Evolutionary conservation across 2,113 vertebrate species (phyloP), one percentile per base, ranked within the genome.

Genomic region (Corvus moneduloides): DNA sequence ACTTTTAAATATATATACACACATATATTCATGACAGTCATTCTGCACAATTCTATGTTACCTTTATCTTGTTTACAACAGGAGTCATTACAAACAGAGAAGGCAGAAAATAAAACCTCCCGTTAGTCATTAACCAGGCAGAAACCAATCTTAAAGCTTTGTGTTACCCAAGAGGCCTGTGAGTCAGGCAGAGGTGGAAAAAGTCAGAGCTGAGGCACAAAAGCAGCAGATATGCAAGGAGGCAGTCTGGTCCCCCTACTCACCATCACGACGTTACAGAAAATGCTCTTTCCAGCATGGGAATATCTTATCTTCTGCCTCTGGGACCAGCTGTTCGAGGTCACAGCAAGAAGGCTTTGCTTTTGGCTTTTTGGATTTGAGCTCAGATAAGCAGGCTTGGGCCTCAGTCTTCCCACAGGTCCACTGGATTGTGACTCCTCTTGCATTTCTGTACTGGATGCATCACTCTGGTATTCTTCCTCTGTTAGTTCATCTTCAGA

Each of bases 331-430:
- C 16, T 76, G 24, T 69, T 69, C 28, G 51, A 79, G 37, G 75
- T 39, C n/a, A 24, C 48, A 52, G 83, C 30, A 49, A 89, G 28
- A 58, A 89, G 33, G 15, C 7, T 84, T 75, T 27, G 92, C 21
- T 52, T 89, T 58, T 51, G 84, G 24, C 12, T 63, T 51, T 33
- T 87, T 15, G 26, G 67, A 49, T 94, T 59, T 41, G 82, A 91
- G 61, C 63, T 96, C 59, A 93, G 49, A 87, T 80, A 90, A 71
- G 87, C 69, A 59, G 76, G 87, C 11, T 93, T 96, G 20, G 93
- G 61, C 10, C 55, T 68, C 26, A 43, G 61, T 2, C 67, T 81
- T 46, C 13, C 35, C 52, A 33, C 14, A 64, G 35, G 18, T 22
- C 61, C 43, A 9, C 30, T 33, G 6, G 23, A 24, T 4, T 58